A percentile compares a stretch with the other conserved stretches of the same genome.
Evolutionary conservation across 2,888 invertebrate species (phyloP).

Genomic region (Mycalesis mineus): DNA sequence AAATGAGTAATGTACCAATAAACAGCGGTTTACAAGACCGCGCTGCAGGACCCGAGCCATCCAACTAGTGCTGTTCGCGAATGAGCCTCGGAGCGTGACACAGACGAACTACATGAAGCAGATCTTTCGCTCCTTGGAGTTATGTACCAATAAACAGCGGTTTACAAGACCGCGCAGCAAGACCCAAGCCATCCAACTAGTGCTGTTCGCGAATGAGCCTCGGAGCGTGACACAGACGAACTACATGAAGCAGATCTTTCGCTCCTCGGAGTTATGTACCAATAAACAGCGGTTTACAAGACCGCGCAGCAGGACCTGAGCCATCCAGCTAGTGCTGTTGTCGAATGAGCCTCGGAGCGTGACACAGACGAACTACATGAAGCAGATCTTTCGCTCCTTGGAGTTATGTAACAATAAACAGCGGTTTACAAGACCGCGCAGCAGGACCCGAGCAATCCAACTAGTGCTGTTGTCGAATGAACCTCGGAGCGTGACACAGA

Average conservation of each 20-base stretch:
- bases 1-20: conserved; percentile 42
- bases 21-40: conserved; percentile 33
- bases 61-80: background rate
- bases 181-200: conserved; percentile 13
- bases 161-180: conserved; percentile 26
- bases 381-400: no score
- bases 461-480: background rate
- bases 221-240: no score
- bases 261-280: conserved; percentile 35
- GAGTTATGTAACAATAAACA: conserved; percentile 43
- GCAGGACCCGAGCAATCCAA: conserved; percentile 15
- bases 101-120: no score
- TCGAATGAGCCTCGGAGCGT: background rate
- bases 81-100: no score
- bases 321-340: background rate
- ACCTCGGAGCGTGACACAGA: no score
- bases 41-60: conserved; percentile 18
- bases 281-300: conserved; percentile 37
- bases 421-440: conserved; percentile 29
- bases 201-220: background rate
- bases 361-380: no score
- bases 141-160: conserved; percentile 42
- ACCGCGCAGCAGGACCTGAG: conserved; percentile 19
- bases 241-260: no score
- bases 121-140: conserved; percentile 15